Evolutionary conservation across 2,888 invertebrate species (phyloP), one percentile per base, ranked within the genome.

Genomic region (Charanyca ferruginea): DNA sequence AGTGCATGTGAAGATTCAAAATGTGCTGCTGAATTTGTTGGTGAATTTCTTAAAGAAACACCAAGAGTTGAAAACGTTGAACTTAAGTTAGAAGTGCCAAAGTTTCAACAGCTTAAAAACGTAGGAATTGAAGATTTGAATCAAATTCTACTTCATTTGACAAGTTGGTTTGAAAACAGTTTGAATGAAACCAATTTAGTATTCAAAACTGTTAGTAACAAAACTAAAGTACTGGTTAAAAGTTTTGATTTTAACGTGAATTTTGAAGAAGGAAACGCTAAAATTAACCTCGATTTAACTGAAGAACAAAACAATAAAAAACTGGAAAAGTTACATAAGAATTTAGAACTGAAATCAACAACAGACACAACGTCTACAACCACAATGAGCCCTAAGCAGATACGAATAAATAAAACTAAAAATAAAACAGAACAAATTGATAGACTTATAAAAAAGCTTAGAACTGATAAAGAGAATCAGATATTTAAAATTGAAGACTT

Each of bases 1-100:
- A 81, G 92, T 88, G 90, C 91, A 47, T 93, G 93, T 86, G 87
- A 84, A 55, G 23, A 84, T 51, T 85, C 87, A 0, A 75, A 86
- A 52, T 93, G 93, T 84, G 79, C 90, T 8, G 77, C 83, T 48
- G 78, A 85, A 28, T 85, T 88, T 59, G 67, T 90, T 0, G 72
- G 82, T 38, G 81, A 83, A 11, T 89, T 90, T 64, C 85, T 91
- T 8, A 74, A 81, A 49, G 80, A 82, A 25, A 78, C 73, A 23
- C 47, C 74, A 1, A 66, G 75, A 1, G 42, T 81, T 3, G 76
- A 86, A 60, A 71, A 80, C 28, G 64, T 84, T 18, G 83, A 85
- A 23, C 48, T 78, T 0, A 68, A 79, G 18, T 74, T 80, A 44
- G 61, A 84, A 62, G 66, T 83, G 0, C 81, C 82, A 4, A 80